phyloP scores from a whole-genome alignment of 2,888 invertebrate genomes.

The Pammene aurita region DNA sequence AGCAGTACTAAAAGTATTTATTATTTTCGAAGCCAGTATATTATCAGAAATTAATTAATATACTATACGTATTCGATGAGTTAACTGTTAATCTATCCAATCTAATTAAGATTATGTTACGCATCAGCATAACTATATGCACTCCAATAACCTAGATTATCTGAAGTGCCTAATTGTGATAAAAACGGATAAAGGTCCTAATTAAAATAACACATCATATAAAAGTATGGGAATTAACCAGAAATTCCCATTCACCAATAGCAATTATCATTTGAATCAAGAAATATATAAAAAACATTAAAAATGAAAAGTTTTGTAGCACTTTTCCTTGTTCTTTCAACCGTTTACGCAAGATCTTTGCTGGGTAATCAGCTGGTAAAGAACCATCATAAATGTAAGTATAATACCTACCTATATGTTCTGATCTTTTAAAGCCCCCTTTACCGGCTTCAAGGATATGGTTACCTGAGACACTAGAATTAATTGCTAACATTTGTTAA shows the following conservation, averaged over 20 bases:
- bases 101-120: slow-evolving; percentile 18
- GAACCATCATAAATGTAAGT: slow-evolving; percentile 34
- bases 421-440: too few relatives aligned
- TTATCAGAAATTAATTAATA: neutral
- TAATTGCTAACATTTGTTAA: too few relatives aligned
- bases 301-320: slow-evolving; percentile 62
- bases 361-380: slow-evolving; percentile 38
- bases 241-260: slow-evolving; percentile 33
- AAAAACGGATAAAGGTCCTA: slow-evolving; percentile 39
- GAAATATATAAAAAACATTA: neutral
- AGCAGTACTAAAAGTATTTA: too few relatives aligned
- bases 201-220: slow-evolving; percentile 55
- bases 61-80: too few relatives aligned
- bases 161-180: slow-evolving; percentile 47
- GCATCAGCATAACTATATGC: slow-evolving; percentile 45
- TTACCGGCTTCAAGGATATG: too few relatives aligned
- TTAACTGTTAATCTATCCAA: neutral
- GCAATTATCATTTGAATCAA: slow-evolving; percentile 1
- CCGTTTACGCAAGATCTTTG: slow-evolving; percentile 59
- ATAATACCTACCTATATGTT: neutral
- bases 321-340: slow-evolving; percentile 54
- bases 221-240: slow-evolving; percentile 49
- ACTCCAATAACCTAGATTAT: slow-evolving; percentile 47
- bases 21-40: neutral
- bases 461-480: too few relatives aligned